phyloP scores from a whole-genome alignment of 2,113 vertebrate genomes.

The Macrotis lagotis region DNA sequence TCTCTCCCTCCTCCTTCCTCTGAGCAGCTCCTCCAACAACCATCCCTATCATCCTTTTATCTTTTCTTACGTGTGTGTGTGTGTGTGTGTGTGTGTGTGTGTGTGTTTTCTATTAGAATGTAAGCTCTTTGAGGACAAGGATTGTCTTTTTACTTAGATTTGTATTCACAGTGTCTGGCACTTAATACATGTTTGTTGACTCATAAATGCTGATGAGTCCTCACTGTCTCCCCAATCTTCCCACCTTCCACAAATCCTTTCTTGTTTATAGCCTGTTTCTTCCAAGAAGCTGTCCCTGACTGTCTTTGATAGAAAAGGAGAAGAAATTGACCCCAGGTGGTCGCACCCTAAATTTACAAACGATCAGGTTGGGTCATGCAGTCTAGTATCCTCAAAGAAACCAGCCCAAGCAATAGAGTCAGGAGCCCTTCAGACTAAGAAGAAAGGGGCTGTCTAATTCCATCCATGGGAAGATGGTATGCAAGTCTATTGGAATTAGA shows the following conservation, averaged over 20 bases:
- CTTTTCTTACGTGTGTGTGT: too few species aligned
- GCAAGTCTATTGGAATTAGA: too few species aligned
- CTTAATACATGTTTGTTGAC: not conserved
- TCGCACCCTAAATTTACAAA: not conserved
- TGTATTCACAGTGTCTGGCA: not conserved
- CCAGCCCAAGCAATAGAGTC: too few species aligned
- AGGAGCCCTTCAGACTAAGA: too few species aligned
- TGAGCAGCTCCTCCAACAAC: too few species aligned
- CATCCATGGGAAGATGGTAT: too few species aligned
- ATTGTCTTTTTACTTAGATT: not conserved
- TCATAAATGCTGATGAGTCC: not conserved
- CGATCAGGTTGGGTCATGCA: not conserved
- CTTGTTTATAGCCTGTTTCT: not conserved
- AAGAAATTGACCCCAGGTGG: not conserved
- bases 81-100: too few species aligned
- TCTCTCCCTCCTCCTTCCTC: too few species aligned
- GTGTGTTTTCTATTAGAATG: not conserved
- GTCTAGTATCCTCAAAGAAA: too few species aligned
- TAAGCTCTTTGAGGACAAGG: not conserved
- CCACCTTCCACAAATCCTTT: not conserved
- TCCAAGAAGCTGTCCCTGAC: not conserved
- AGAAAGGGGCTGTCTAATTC: too few species aligned
- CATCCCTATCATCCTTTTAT: too few species aligned
- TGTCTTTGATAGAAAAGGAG: not conserved
- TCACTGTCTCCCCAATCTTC: not conserved